Percentiles rank a stretch among this genome's conserved stretches.
Conservation (phyloP, 2,888 invertebrate genomes). For the Polymixis lichenea region DNA sequence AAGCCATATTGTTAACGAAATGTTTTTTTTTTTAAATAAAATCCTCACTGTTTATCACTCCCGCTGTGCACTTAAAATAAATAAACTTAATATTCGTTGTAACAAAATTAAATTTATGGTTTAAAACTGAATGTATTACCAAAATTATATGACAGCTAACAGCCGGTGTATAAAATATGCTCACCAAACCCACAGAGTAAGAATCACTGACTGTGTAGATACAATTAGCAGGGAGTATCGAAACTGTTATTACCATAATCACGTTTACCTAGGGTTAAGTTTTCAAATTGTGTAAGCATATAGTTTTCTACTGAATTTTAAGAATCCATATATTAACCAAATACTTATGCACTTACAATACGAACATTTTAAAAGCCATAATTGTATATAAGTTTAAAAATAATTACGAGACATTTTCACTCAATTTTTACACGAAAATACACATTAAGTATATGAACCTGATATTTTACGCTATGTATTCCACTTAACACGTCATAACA, state of each 20-base stretch:
- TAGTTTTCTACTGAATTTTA: conserved; percentile 45
- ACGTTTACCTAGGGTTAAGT: conserved; percentile 30
- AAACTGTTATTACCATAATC: conserved; percentile 11
- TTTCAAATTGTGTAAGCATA: conserved; percentile 25
- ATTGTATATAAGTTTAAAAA: conserved; percentile 54
- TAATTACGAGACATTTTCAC: conserved; percentile 45
- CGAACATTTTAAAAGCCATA: conserved; percentile 54
- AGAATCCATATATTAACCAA: conserved; percentile 43
- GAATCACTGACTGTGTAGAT: conserved; percentile 11
- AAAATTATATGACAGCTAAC: conserved; percentile 35
- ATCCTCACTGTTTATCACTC: conserved; percentile 70
- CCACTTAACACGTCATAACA: conserved; percentile 44
- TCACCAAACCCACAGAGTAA: conserved; percentile 28
- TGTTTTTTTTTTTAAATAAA: conserved; percentile 56
- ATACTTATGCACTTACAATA: conserved; percentile 43
- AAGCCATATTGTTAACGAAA: conserved; percentile 68
- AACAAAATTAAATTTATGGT: conserved; percentile 37
- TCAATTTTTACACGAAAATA: conserved; percentile 58
- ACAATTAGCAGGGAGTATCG: conserved; percentile 12
- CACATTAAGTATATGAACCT: conserved; percentile 52
- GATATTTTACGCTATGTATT: conserved; percentile 46
- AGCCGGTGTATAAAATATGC: conserved; percentile 18
- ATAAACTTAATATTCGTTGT: conserved; percentile 65
- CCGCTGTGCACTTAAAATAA: conserved; percentile 65
- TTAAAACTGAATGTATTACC: conserved; percentile 24